A percentile compares a stretch with the other conserved stretches of the same genome.
Evolutionary conservation across 2,888 invertebrate species (phyloP).

Genomic region (Brachyptera risi): DNA sequence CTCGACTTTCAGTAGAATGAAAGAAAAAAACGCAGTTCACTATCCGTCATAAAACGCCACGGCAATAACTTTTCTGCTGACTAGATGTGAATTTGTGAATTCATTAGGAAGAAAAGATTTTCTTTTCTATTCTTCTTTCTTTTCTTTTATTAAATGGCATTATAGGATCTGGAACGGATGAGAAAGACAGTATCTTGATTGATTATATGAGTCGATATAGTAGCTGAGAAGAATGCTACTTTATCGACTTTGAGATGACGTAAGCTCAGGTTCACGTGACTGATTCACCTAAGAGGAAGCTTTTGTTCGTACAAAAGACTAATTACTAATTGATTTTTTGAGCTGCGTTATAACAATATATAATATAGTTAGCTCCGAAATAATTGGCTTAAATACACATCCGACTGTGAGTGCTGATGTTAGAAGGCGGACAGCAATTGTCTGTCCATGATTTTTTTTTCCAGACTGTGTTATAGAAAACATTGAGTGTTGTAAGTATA

Average conservation of each 20-base stretch:
- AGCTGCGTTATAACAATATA: no score
- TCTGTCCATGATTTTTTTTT: no score
- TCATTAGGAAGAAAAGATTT: constrained; percentile 20
- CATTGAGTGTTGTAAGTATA: no score
- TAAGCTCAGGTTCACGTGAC: no score
- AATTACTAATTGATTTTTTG: constrained; percentile 1
- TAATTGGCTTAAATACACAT: no score
- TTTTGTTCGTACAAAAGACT: background rate
- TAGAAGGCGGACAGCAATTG: no score
- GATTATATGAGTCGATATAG: constrained; percentile 12
- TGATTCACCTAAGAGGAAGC: background rate
- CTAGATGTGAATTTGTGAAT: constrained; percentile 25
- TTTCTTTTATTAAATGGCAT: constrained; percentile 18
- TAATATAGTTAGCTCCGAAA: no score
- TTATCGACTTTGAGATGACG: no score
- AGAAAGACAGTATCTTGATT: constrained; percentile 6
- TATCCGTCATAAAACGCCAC: constrained; percentile 14
- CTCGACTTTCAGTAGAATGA: background rate
- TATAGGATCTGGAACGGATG: constrained; percentile 4
- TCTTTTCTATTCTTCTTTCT: background rate
- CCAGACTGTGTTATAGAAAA: no score
- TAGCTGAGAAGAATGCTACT: no score
- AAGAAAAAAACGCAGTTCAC: constrained; percentile 4
- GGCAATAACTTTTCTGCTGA: constrained; percentile 11
- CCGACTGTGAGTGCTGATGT: no score